Percentiles rank a stretch among this genome's conserved stretches.
phyloP scores from a whole-genome alignment of 2,113 vertebrate species.

The Pterocles orientalis region DNA sequence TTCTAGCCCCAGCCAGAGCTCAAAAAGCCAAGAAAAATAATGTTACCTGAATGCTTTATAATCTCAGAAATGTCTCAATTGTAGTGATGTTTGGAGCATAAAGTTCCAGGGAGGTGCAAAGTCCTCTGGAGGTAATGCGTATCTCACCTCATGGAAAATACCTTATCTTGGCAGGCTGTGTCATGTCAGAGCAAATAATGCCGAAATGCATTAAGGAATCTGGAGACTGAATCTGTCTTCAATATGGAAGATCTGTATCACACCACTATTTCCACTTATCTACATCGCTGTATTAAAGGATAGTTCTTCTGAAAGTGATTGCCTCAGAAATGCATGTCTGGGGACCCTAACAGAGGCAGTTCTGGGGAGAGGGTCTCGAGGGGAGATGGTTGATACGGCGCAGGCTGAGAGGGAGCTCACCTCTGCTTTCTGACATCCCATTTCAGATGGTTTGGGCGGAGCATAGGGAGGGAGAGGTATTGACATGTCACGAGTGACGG shows the following conservation, averaged over 20 bases:
- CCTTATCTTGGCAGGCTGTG: constrained; percentile 22
- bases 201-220: constrained; percentile 8
- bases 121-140: background rate
- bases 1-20: background rate
- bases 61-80: background rate
- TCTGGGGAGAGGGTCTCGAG: background rate
- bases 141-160: constrained; percentile 19
- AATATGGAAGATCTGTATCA: background rate
- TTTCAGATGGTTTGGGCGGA: background rate
- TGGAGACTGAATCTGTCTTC: background rate
- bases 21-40: constrained; percentile 1
- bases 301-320: background rate
- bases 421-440: background rate
- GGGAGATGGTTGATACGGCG: background rate
- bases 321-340: background rate
- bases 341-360: background rate
- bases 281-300: background rate
- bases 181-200: constrained; percentile 37
- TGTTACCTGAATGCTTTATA: background rate
- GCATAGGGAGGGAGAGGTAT: background rate
- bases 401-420: background rate
- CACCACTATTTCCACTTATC: background rate
- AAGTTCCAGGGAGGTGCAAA: constrained; percentile 25
- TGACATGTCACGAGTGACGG: accelerated
- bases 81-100: background rate